These are phyloP conservation scores for Smithornis capensis DNA, from an alignment of 2,113 vertebrate species.

Conservation along the genomic window DNA sequence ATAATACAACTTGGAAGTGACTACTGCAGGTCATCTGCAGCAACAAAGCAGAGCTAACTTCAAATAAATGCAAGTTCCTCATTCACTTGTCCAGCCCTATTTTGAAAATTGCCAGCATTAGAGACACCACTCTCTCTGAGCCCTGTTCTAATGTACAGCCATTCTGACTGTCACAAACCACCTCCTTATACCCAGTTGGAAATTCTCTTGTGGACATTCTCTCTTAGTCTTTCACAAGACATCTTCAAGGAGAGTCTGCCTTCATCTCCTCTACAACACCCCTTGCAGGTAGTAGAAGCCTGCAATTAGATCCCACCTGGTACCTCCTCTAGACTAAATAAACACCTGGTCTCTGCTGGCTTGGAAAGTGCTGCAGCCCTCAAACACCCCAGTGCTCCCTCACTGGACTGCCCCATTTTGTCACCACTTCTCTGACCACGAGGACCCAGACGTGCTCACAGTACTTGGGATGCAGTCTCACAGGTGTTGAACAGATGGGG, in stretches of 20 bases:
- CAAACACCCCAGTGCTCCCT: background rate
- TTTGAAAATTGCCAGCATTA: background rate
- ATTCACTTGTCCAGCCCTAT: background rate
- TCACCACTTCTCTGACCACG: background rate
- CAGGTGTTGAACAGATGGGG: background rate
- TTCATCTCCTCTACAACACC: background rate
- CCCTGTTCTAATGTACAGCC: background rate
- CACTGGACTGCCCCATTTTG: background rate
- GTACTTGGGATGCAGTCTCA: background rate
- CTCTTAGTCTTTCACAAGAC: background rate
- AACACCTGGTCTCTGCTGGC: background rate
- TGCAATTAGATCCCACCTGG: background rate
- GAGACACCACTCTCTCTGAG: background rate
- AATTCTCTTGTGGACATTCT: background rate
- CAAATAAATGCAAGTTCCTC: background rate
- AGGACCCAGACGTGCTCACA: background rate
- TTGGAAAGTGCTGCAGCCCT: background rate
- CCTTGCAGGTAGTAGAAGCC: background rate
- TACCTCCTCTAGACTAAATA: background rate
- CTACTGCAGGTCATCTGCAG: background rate
- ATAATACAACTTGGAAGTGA: background rate
- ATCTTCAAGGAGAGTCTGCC: background rate
- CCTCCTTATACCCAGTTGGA: background rate
- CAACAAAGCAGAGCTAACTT: background rate
- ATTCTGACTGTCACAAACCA: background rate